Percentiles rank a stretch among this genome's conserved stretches.
Evolutionary conservation across 2,113 vertebrate genomes (phyloP).

Genomic region (Tympanuchus pallidicinctus): DNA sequence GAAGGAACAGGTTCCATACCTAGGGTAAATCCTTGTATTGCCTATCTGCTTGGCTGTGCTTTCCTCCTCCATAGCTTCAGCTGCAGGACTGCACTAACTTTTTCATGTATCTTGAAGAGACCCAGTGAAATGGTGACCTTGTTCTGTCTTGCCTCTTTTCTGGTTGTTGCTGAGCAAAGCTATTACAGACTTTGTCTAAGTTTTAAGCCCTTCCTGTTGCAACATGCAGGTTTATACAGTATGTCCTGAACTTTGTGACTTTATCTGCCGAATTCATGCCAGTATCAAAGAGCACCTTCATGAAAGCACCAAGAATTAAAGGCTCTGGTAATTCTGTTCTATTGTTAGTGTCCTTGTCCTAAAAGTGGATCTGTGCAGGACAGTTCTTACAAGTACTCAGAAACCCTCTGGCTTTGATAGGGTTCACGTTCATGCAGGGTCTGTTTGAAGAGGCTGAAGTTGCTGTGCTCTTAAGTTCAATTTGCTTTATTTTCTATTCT

Average conservation of each 20-base stretch:
- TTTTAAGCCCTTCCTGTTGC: background rate
- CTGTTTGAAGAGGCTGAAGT: slow-evolving; percentile 27
- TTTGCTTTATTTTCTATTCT: background rate
- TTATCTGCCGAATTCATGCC: background rate
- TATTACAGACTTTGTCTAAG: background rate
- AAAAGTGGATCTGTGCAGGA: slow-evolving; percentile 16
- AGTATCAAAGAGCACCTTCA: background rate
- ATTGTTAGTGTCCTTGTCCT: slow-evolving; percentile 24
- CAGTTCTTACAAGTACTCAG: background rate
- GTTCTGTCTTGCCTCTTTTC: background rate
- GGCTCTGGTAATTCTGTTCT: slow-evolving; percentile 23
- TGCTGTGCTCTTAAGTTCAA: background rate
- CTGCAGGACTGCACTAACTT: rapidly evolving
- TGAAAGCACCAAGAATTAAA: slow-evolving; percentile 23
- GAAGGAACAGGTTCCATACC: background rate
- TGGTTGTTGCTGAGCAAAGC: background rate
- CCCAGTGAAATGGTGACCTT: background rate
- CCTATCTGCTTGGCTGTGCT: background rate
- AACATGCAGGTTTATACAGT: background rate
- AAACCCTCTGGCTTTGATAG: background rate
- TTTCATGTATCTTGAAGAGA: background rate
- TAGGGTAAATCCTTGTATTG: too few species aligned
- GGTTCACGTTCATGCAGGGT: background rate
- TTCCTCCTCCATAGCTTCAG: background rate
- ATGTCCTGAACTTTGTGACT: slow-evolving; percentile 21